Conservation (phyloP, 1,140 invertebrate species). For the Tetramorium parvispinum region DNA sequence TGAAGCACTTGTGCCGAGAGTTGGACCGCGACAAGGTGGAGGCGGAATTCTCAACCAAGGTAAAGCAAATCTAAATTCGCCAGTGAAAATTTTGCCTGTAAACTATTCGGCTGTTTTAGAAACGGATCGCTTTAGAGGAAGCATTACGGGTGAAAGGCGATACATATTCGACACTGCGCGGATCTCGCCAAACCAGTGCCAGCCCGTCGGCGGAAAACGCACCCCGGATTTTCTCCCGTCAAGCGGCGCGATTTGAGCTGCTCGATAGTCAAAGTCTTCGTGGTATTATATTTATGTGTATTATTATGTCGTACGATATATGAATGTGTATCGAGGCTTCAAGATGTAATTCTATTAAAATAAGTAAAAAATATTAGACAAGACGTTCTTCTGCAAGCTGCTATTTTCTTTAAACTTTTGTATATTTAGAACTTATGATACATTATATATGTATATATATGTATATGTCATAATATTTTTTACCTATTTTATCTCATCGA, state of each 20-base stretch:
- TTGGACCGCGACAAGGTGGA: slow-evolving; percentile 89
- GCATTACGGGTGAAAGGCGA: slow-evolving; percentile 86
- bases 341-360: background rate
- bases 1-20: slow-evolving; percentile 89
- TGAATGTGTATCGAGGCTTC: background rate
- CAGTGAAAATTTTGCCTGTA: background rate
- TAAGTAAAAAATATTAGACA: background rate
- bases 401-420: background rate
- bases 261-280: slow-evolving; percentile 87
- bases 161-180: slow-evolving; percentile 64
- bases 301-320: background rate
- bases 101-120: slow-evolving; percentile 76
- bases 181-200: slow-evolving; percentile 76
- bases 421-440: slow-evolving; percentile 14
- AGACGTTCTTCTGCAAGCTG: background rate
- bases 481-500: background rate
- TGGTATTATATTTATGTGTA: slow-evolving; percentile 84
- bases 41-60: slow-evolving; percentile 89
- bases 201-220: slow-evolving; percentile 86
- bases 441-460: background rate
- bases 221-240: slow-evolving; percentile 88
- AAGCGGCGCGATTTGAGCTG: slow-evolving; percentile 88
- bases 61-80: slow-evolving; percentile 68
- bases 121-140: slow-evolving; percentile 88
- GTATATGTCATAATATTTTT: background rate